A percentile compares a stretch with the other conserved stretches of the same genome.
Evolutionary conservation across 2,113 vertebrate species (phyloP).

Genomic region (Hydrolagus affinis): DNA sequence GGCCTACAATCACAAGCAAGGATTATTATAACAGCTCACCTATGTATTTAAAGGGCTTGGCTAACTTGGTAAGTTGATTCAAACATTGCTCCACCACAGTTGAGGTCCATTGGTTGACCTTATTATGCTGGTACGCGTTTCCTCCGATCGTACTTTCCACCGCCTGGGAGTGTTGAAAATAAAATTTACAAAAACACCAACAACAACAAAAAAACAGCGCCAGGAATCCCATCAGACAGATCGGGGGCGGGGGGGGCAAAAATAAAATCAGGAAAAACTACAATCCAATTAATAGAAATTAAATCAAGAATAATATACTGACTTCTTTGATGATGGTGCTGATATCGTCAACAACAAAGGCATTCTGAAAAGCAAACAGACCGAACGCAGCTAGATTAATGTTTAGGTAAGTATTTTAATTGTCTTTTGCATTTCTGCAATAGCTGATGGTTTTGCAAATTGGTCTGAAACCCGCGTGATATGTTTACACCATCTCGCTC

Average conservation of each 20-base stretch:
- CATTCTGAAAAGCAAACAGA: constrained; percentile 29
- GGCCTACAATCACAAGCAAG: no score
- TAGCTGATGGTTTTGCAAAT: no score
- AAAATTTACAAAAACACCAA: neutral
- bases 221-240: neutral
- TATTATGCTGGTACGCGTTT: constrained; percentile 37
- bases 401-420: no score
- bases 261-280: no score
- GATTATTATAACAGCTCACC: constrained; percentile 21
- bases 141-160: constrained; percentile 38
- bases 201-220: neutral
- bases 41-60: constrained; percentile 41
- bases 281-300: neutral
- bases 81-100: constrained; percentile 37
- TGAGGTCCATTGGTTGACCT: constrained; percentile 39
- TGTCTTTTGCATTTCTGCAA: no score
- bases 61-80: constrained; percentile 37
- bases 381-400: neutral
- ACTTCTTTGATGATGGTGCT: constrained; percentile 41
- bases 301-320: constrained; percentile 19
- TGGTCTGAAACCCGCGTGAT: no score
- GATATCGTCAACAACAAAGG: constrained; percentile 40
- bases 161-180: constrained; percentile 4
- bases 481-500: no score
- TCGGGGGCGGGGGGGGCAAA: neutral